Conservation (phyloP, 2,888 invertebrate species). For the Caenorhabditis macrosperma region DNA sequence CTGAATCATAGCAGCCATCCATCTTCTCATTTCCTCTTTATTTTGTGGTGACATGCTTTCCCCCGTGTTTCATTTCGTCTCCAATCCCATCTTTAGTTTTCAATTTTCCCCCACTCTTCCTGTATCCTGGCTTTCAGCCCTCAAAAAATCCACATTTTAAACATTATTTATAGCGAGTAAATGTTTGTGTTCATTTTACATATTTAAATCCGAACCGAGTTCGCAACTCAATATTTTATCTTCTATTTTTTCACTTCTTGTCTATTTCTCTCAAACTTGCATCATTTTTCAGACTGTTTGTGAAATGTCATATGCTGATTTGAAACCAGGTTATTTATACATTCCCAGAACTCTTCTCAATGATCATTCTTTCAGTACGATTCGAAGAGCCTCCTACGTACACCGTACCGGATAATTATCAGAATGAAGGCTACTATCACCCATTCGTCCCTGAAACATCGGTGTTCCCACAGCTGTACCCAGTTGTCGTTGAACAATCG, state of each 20-base stretch:
- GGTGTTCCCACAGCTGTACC: not conserved
- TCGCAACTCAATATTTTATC: not conserved
- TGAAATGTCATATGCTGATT: constrained; percentile 45
- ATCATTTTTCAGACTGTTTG: not conserved
- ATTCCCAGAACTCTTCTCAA: not conserved
- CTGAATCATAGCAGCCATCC: constrained; percentile 12
- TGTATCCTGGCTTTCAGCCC: not conserved
- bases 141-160: constrained; percentile 1
- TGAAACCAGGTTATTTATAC: constrained; percentile 44
- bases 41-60: constrained; percentile 9
- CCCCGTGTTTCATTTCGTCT: constrained; percentile 16
- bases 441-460: not conserved
- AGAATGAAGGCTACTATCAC: not conserved
- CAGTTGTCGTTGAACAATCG: not conserved
- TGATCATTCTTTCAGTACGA: constrained; percentile 2
- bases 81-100: not conserved
- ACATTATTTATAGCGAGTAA: constrained; percentile 40
- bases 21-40: not conserved
- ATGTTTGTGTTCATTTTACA: constrained; percentile 1
- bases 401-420: not conserved
- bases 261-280: not conserved
- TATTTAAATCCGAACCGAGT: not conserved
- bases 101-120: not conserved
- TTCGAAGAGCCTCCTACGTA: constrained; percentile 1
- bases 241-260: not conserved